phyloP scores from a whole-genome alignment of 2,888 invertebrate species.

The Gibbula magus region DNA sequence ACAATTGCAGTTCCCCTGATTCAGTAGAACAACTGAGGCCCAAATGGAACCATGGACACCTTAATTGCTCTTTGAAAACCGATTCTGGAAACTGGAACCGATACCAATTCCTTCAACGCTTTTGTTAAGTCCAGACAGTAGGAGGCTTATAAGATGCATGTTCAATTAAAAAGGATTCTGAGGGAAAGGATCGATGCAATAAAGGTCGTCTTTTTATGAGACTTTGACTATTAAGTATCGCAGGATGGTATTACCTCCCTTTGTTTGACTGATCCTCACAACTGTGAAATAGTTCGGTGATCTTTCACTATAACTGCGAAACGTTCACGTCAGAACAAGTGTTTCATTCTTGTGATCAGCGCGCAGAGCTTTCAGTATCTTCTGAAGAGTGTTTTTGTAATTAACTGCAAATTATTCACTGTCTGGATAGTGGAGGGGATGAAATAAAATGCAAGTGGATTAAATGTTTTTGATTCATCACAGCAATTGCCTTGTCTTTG shows the following conservation, averaged over 20 bases:
- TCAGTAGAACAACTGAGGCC: background rate
- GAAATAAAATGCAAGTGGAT: too few relatives aligned
- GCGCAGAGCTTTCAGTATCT: background rate
- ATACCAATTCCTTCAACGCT: background rate
- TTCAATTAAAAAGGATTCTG: conserved; percentile 4
- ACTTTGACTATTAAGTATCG: background rate
- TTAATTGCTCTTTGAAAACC: conserved; percentile 6
- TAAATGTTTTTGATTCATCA: too few relatives aligned
- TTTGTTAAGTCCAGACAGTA: background rate
- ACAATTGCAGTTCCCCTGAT: background rate
- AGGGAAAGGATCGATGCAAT: background rate
- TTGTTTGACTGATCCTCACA: background rate
- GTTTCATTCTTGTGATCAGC: background rate
- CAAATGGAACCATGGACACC: background rate
- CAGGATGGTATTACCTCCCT: background rate
- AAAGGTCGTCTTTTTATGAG: background rate
- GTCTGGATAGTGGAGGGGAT: too few relatives aligned
- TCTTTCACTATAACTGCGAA: background rate
- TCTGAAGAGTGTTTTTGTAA: too few relatives aligned
- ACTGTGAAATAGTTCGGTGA: background rate
- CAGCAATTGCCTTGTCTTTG: too few relatives aligned
- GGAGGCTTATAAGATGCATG: background rate
- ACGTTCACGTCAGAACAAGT: background rate
- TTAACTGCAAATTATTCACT: too few relatives aligned
- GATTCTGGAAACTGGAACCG: background rate